These are phyloP conservation scores for Drosophila longiperda DNA, from an alignment of 2,888 invertebrate genomes.

Conservation along the genomic window DNA sequence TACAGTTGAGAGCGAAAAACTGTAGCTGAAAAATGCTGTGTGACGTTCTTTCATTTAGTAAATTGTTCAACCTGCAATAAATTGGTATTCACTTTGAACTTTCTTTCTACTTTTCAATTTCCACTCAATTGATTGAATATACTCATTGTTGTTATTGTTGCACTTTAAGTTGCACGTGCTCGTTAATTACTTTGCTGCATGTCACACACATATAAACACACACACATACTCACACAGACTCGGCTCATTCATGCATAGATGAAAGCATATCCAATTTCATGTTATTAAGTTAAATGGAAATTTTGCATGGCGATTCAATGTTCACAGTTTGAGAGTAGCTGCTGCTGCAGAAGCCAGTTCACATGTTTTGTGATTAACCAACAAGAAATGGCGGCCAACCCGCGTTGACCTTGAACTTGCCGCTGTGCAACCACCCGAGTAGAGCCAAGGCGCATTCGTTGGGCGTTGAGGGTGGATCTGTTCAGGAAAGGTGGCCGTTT, in stretches of 20 bases:
- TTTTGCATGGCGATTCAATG: slow-evolving; percentile 9
- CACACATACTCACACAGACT: neutral
- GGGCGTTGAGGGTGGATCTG: neutral
- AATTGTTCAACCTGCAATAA: slow-evolving; percentile 24
- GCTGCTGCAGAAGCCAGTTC: slow-evolving; percentile 16
- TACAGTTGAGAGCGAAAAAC: slow-evolving; percentile 3
- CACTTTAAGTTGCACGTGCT: slow-evolving; percentile 58
- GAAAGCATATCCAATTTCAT: slow-evolving; percentile 44
- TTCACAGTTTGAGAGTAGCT: slow-evolving; percentile 41
- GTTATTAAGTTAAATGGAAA: slow-evolving; percentile 45
- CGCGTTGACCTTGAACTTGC: slow-evolving; percentile 70
- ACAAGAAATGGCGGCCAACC: neutral
- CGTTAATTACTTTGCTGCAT: slow-evolving; percentile 62
- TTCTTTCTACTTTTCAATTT: slow-evolving; percentile 28
- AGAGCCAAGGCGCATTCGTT: neutral
- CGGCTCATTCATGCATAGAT: slow-evolving; percentile 28
- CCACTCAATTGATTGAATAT: slow-evolving; percentile 37
- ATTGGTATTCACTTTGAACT: slow-evolving; percentile 39
- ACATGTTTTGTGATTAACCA: slow-evolving; percentile 33
- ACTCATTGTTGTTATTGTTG: slow-evolving; percentile 34
- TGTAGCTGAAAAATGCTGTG: neutral
- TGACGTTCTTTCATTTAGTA: slow-evolving; percentile 1
- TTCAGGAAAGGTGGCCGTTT: neutral
- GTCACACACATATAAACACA: slow-evolving; percentile 1
- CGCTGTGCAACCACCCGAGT: slow-evolving; percentile 7